Base-by-base conservation (phyloP, 2,113 vertebrate genomes). In the Heterocephalus glaber region DNA sequence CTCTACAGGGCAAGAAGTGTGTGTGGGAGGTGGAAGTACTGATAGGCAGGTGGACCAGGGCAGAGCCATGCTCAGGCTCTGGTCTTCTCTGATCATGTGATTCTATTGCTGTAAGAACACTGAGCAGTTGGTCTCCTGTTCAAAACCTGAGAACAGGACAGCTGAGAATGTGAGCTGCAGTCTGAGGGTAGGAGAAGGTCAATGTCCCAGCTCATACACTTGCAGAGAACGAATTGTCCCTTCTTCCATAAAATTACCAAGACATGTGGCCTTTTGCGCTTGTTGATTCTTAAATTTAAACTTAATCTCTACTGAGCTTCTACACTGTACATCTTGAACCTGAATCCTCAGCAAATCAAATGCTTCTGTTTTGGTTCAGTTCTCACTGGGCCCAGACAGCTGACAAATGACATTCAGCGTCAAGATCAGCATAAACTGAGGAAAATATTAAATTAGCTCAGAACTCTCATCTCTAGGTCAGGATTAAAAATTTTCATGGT, bases 1-100 rank as follows among this genome's bases (percentile, higher is more conserved):
- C 33, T 47, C 3, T 1, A 24, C 7, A n/a, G 38, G 3, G 1
- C 7, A 16, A 28, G 24, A 22, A 41, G 2, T 19, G 30, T n/a
- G 35, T 30, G 56, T 58, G 56, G 56, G 56, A 28, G 11, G 14
- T 35, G 13, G 1, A 3, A 28, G 44, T 30, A 30, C 61, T 30
- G 4, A 17, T 2, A n/a, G 30, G 3, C 60, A 7, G 28, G 61
- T 26, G 7, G 33, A 20, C 44, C 60, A 4, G n/a, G 47, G 8
- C 10, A 41, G 22, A 35, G 33, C 28, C n/a, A 41, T 54, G 1
- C 35, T 58, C 68, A 58, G 33, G 58, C 7, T 44, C 44, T 16
- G 19, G 17, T 86, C 44, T 49, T 95, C 44, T 89, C 26, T 61
- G 28, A n/a, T 52, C 12, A 52, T 9, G 33, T 7, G 3, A 85